Conservation (phyloP, 2,113 vertebrate genomes). For the Leptobrachium leishanense region DNA sequence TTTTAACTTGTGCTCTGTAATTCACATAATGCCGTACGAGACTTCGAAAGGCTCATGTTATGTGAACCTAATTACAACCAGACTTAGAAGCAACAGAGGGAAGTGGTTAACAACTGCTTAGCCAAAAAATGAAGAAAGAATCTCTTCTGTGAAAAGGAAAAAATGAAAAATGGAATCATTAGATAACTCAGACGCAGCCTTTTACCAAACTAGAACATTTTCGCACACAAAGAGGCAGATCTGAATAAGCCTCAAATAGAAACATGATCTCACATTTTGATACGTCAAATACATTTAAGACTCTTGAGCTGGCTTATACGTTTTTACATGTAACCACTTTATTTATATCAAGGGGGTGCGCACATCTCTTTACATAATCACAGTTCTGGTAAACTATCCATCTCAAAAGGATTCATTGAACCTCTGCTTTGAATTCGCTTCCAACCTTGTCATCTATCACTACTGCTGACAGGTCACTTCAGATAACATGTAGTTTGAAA, state of each 20-base stretch:
- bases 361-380: too few relatives aligned
- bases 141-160: not conserved
- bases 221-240: not conserved
- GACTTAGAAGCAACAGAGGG: constrained; percentile 31
- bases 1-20: constrained; percentile 57
- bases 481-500: too few relatives aligned
- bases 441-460: too few relatives aligned
- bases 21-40: constrained; percentile 13
- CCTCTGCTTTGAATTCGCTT: too few relatives aligned
- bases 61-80: constrained; percentile 40
- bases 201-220: not conserved
- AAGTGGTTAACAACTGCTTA: constrained; percentile 20
- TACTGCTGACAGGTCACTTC: too few relatives aligned
- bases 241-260: not conserved
- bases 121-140: not conserved
- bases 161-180: not conserved
- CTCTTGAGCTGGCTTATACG: too few relatives aligned
- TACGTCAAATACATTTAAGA: too few relatives aligned
- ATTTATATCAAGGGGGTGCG: too few relatives aligned
- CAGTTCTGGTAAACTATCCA: too few relatives aligned
- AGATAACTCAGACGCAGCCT: not conserved
- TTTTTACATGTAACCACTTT: too few relatives aligned
- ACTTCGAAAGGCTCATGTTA: constrained; percentile 13
- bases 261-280: too few relatives aligned
- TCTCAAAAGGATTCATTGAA: too few relatives aligned